Evolutionary conservation across 37 sponge, comb jelly and placozoan species (phyloP), one percentile per base, ranked within the genome.

Genomic region (Corticium candelabrum): DNA sequence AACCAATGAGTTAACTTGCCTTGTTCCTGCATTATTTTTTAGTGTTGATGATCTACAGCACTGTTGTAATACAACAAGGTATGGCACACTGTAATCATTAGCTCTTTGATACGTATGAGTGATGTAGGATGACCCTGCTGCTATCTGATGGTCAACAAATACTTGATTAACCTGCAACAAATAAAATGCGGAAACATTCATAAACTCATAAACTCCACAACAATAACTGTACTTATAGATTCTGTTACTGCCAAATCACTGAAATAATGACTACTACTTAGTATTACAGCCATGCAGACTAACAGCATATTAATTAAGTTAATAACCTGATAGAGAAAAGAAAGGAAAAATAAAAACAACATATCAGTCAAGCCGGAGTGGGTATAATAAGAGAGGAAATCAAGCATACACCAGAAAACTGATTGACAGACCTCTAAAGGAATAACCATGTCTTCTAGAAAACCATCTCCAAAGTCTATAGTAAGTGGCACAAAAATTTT

Each of bases 31-130:
- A 69, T 94, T 94, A 76, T 87, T 88, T 11, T 31, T 35, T 1
- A 90, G 84, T 30, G 37, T 11, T 41, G 74, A 41, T 37, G 68
- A 62, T 40, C 90, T 83, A 69, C 95, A 94, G 79, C 95, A 94
- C 75, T 94, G 90, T 39, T 85, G 77, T 41, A 84, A 88, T 40
- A 57, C 67, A 1, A 89, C 84, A 74, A 33, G 56, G 91, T 86
- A 91, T 0, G 95, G 89, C 35, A 78, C 39, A 5, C 83, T 87
- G 77, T 84, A 57, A 78, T 78, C 35, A 40, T 82, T 41, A 2
- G 84, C 76, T 1, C 67, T 69, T 32, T 78, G 72, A 77, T 90
- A 94, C 11, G 33, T 40, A 38, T 90, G 89, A 3, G 81, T 35
- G 73, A 70, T n/a, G n/a, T n/a, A n/a, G n/a, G n/a, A n/a, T n/a